Evolutionary conservation across 2,888 invertebrate species (phyloP), one percentile per base, ranked within the genome.

Genomic region (Hypolimnas misippus): DNA sequence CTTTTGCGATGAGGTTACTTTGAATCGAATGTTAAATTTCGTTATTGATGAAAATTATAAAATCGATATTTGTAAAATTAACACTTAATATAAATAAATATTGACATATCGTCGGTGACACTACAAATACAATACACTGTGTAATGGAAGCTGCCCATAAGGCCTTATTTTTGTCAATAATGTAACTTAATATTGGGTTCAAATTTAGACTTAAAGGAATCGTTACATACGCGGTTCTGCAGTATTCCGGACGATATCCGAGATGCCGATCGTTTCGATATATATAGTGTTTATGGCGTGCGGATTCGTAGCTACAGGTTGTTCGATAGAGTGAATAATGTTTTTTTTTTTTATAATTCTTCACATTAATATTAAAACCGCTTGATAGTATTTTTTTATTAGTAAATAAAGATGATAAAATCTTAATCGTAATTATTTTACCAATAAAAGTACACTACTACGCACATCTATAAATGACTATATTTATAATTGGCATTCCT

Each of bases 231-330:
- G n/a, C n/a, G n/a, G n/a, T n/a, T n/a, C n/a, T n/a, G n/a, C n/a
- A n/a, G n/a, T n/a, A n/a, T n/a, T 46, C 46, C n/a, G 4, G n/a
- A n/a, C 12, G 6, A 46, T 21, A 21, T 46, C 1, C 7, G 46
- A 6, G 42, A 25, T 46, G 46, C 21, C 46, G 46, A 46, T 46
- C 21, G 12, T 4, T 42, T 21, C 6, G 16, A 19, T 42, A 42
- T 46, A 5, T 46, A 46, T 46, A 46, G 44, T 46, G 6, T 46
- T 46, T 46, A 46, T 46, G 21, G 44, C 44, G 44, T 46, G 44
- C 44, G 44, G 5, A 14, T 29, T n/a, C 25, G 2, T 46, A 46
- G 12, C 19, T 38, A 38, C 12, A 12, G 38, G 2, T 17, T 8
- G 10, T 42, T 17, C 5, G 44, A 46, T 19, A 46, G 19, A 21